These are phyloP conservation scores for Trachurus trachurus DNA, from an alignment of 2,797 vertebrate genomes.

Conservation along the genomic window DNA sequence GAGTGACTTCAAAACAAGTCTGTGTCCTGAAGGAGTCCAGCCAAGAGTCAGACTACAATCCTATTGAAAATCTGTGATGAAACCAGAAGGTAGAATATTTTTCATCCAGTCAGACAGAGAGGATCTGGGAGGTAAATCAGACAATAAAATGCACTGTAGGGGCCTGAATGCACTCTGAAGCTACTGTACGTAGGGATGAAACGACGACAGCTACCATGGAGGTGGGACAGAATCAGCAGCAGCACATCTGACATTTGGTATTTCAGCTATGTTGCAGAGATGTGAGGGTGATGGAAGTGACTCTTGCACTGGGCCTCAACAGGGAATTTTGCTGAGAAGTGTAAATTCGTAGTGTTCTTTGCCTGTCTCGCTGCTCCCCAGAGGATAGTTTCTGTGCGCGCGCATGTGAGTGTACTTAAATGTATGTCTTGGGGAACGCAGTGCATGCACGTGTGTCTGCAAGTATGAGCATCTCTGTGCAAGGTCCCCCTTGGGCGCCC, in stretches of 20 bases:
- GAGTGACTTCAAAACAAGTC: too few species aligned
- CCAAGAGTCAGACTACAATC: too few species aligned
- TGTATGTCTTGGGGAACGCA: neutral
- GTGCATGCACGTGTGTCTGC: neutral
- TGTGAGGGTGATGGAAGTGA: constrained; percentile 20
- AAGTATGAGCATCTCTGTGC: constrained; percentile 31
- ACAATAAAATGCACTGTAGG: too few species aligned
- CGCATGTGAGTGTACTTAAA: neutral
- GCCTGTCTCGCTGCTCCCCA: constrained; percentile 6
- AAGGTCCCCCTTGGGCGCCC: constrained; percentile 40
- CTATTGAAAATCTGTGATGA: neutral
- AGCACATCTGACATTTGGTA: constrained; percentile 1
- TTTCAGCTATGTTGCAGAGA: constrained; percentile 5
- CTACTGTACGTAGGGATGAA: neutral
- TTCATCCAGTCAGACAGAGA: neutral
- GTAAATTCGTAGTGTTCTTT: constrained; percentile 17
- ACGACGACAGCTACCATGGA: constrained; percentile 12
- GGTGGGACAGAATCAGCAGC: constrained; percentile 20
- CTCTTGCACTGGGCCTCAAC: constrained; percentile 14
- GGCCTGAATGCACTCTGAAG: neutral
- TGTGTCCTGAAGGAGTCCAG: too few species aligned
- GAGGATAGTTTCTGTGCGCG: neutral
- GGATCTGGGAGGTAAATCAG: neutral
- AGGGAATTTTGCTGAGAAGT: constrained; percentile 29
- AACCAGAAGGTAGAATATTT: neutral